A percentile compares a stretch with the other conserved stretches of the same genome.
Evolutionary conservation across 2,888 invertebrate genomes (phyloP).

Genomic region (Electrophaes corylata): DNA sequence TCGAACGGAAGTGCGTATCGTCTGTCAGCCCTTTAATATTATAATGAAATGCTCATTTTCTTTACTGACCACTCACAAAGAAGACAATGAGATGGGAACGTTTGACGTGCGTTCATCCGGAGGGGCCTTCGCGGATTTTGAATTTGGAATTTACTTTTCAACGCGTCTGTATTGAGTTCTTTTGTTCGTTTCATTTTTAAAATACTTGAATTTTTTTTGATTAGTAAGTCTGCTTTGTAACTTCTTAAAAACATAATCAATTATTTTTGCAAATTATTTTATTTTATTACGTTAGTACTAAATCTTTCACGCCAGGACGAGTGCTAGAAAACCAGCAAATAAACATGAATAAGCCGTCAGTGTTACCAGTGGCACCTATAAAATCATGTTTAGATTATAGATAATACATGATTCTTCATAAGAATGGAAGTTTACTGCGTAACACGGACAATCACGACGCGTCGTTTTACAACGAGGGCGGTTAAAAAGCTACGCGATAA

Average conservation of each 20-base stretch:
- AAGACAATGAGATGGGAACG: constrained; percentile 72
- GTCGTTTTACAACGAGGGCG: constrained; percentile 78
- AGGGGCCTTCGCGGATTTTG: constrained; percentile 60
- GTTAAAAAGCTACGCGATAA: constrained; percentile 77
- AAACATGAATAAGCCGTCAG: constrained; percentile 28
- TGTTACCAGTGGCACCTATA: constrained; percentile 41
- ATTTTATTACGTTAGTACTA: background rate
- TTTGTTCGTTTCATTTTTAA: constrained; percentile 33
- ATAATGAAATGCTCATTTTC: constrained; percentile 78
- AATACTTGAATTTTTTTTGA: background rate
- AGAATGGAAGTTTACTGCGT: constrained; percentile 79
- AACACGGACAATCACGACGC: constrained; percentile 79
- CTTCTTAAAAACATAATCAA: no score
- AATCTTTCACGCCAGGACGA: background rate
- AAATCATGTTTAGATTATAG: constrained; percentile 65
- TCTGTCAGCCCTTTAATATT: constrained; percentile 78
- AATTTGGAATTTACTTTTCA: constrained; percentile 43
- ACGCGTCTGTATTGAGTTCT: constrained; percentile 32
- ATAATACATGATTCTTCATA: constrained; percentile 65
- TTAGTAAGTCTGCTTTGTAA: no score
- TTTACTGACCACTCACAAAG: constrained; percentile 80
- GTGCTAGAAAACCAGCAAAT: background rate
- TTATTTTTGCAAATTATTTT: no score
- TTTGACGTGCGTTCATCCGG: constrained; percentile 71
- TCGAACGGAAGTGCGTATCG: constrained; percentile 80